A percentile compares a stretch with the other conserved stretches of the same genome.
Conservation (phyloP, 2,888 invertebrate species). For the Orthosia gracilis region DNA sequence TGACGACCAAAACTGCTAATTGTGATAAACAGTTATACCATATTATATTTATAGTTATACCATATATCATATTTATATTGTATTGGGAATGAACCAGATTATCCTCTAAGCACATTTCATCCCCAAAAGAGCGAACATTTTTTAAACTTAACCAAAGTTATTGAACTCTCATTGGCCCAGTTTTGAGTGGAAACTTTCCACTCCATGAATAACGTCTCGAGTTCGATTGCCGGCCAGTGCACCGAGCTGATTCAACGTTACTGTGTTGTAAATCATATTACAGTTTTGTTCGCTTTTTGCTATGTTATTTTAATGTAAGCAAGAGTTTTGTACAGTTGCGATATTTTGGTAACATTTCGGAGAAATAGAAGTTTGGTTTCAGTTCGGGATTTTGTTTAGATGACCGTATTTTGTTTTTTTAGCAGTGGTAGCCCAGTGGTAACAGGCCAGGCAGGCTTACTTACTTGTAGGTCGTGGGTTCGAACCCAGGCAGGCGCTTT, state of each 20-base stretch:
- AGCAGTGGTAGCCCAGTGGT: too few species aligned
- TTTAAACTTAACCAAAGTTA: constrained; percentile 57
- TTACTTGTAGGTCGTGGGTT: too few species aligned
- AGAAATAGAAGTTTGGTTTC: constrained; percentile 34
- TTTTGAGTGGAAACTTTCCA: constrained; percentile 62
- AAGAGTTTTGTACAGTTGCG: constrained; percentile 43
- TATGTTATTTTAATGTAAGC: constrained; percentile 49
- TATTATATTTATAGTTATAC: too few species aligned
- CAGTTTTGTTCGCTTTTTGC: constrained; percentile 39
- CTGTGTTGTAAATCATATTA: constrained; percentile 65
- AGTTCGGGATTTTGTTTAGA: constrained; percentile 21
- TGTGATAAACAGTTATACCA: too few species aligned
- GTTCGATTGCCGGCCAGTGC: constrained; percentile 58
- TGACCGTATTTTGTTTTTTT: constrained; percentile 10
- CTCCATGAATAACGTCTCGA: constrained; percentile 66
- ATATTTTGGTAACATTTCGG: constrained; percentile 31
- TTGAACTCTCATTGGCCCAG: constrained; percentile 65
- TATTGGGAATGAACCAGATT: neutral
- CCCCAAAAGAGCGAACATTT: constrained; percentile 36
- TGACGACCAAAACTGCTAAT: too few species aligned
- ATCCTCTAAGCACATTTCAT: constrained; percentile 4
- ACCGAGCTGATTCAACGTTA: constrained; percentile 55
- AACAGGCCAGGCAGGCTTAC: too few species aligned
- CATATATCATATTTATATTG: too few species aligned
- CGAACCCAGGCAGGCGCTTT: too few species aligned